These are phyloP conservation scores for Nebria brevicollis DNA, from an alignment of 2,888 invertebrate species.

Conservation along the genomic window DNA sequence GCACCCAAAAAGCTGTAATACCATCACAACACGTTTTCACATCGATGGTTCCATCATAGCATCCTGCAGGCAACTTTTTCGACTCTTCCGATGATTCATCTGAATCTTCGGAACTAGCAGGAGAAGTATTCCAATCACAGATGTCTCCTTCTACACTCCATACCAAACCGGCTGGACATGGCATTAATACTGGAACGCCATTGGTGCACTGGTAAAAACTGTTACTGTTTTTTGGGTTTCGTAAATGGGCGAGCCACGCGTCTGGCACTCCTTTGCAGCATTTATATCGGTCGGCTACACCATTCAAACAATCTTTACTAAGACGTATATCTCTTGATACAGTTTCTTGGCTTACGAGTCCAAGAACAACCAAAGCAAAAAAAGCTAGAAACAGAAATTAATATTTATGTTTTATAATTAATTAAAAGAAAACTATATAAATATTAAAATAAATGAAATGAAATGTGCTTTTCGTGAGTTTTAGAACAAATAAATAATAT, in stretches of 20 bases:
- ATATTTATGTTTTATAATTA: not conserved
- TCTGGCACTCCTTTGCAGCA: constrained; percentile 11
- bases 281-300: not conserved
- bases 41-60: constrained; percentile 20
- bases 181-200: constrained; percentile 23
- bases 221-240: constrained; percentile 32
- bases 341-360: not conserved
- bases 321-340: constrained; percentile 1
- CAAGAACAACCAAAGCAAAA: not conserved
- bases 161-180: constrained; percentile 27
- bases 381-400: constrained; percentile 3
- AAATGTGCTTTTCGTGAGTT: not conserved
- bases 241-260: constrained; percentile 12
- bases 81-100: not conserved
- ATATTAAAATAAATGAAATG: not conserved
- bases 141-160: constrained; percentile 24
- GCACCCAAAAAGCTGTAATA: constrained; percentile 28
- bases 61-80: not conserved
- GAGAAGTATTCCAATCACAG: constrained; percentile 23
- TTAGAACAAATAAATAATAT: no score
- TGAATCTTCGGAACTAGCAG: constrained; percentile 4
- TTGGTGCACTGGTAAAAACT: constrained; percentile 36
- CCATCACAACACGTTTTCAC: constrained; percentile 30
- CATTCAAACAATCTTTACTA: not conserved
- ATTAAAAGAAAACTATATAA: not conserved